Evolutionary conservation across 2,888 invertebrate genomes (phyloP).

Genomic region (Oithona nana): DNA sequence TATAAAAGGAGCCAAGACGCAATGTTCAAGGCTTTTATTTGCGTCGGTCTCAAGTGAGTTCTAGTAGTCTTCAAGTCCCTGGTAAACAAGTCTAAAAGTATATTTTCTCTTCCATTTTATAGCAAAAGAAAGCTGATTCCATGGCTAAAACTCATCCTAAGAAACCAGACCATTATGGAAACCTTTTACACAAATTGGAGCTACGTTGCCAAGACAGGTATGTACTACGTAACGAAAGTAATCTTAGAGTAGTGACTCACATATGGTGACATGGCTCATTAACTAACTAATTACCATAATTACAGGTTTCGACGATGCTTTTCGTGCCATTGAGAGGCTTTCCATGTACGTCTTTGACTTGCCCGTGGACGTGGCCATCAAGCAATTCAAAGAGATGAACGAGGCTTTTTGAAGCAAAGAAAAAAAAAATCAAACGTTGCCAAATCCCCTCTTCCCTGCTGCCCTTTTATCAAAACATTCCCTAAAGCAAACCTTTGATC

Average conservation of each 20-base stretch:
- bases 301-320: conserved; percentile 79
- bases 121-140: conserved; percentile 73
- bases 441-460: no score
- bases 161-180: conserved; percentile 57
- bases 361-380: conserved; percentile 85
- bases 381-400: conserved; percentile 92
- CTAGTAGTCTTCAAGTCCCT: no score
- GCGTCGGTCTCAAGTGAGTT: conserved; percentile 85
- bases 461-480: no score
- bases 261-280: no score
- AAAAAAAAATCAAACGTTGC: no score
- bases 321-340: conserved; percentile 70
- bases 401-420: conserved; percentile 56
- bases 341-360: conserved; percentile 70
- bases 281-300: not conserved
- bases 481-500: no score
- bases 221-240: no score
- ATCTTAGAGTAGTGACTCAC: no score
- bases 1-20: conserved; percentile 88
- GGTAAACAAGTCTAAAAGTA: no score
- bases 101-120: conserved; percentile 23
- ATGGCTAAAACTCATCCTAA: conserved; percentile 83
- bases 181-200: conserved; percentile 74
- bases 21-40: conserved; percentile 94
- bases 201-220: conserved; percentile 82